Conservation (phyloP, 2,888 invertebrate species). For the Laspeyria flexula region DNA sequence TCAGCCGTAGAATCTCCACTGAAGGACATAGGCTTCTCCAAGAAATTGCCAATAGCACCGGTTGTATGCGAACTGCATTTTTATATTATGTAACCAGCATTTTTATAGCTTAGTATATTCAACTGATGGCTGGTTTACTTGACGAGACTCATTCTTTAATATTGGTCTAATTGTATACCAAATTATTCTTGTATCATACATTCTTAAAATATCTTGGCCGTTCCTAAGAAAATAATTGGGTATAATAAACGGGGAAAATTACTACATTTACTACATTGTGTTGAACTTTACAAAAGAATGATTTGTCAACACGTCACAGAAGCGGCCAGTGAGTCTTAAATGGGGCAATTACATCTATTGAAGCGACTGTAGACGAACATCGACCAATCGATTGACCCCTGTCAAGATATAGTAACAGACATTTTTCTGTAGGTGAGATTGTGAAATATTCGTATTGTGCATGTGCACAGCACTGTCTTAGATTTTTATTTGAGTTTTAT, state of each 20-base stretch:
- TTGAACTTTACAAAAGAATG: slow-evolving; percentile 1
- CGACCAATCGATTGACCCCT: slow-evolving; percentile 18
- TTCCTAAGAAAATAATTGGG: no score
- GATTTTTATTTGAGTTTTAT: background rate
- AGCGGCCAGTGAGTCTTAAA: slow-evolving; percentile 57
- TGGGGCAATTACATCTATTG: slow-evolving; percentile 78
- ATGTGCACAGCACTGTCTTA: background rate
- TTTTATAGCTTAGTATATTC: no score
- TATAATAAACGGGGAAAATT: slow-evolving; percentile 19
- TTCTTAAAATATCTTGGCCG: no score
- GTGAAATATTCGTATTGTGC: background rate
- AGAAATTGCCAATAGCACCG: no score
- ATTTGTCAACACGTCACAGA: slow-evolving; percentile 37
- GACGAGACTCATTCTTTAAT: no score
- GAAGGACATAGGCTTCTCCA: no score
- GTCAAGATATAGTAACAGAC: slow-evolving; percentile 30
- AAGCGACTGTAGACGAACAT: slow-evolving; percentile 58
- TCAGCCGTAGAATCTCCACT: no score
- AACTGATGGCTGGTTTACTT: no score
- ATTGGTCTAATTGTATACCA: no score
- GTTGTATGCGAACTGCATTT: no score
- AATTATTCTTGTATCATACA: no score
- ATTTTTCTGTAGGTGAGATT: slow-evolving; percentile 5
- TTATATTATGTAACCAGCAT: no score
- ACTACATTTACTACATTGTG: slow-evolving; percentile 6